Evolutionary conservation across 2,113 vertebrate genomes (phyloP).

Genomic region (Toxotes jaculatrix): DNA sequence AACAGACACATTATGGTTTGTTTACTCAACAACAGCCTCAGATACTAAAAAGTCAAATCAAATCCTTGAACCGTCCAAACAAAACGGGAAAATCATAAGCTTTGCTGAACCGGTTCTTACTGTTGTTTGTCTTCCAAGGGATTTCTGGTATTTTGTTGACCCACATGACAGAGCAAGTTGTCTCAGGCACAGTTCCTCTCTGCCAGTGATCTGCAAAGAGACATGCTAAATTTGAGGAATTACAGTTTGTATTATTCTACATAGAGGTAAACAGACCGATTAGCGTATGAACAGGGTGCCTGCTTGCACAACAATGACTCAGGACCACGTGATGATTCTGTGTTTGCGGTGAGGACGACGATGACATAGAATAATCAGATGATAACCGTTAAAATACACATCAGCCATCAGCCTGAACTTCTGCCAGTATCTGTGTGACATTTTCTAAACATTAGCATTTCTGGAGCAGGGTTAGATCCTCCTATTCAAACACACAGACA

Average conservation of each 20-base stretch:
- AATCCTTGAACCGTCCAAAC: neutral
- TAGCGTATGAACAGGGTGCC: neutral
- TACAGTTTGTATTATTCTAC: neutral
- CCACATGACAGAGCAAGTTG: neutral
- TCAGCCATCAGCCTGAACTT: too few species aligned
- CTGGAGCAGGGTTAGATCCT: neutral
- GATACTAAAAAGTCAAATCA: neutral
- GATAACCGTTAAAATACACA: neutral
- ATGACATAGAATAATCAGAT: neutral
- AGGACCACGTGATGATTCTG: slow-evolving; percentile 4
- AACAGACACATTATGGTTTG: neutral
- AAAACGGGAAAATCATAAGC: neutral
- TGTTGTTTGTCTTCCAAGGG: neutral
- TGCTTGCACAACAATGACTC: slow-evolving; percentile 2
- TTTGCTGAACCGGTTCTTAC: slow-evolving; percentile 10
- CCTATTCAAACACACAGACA: neutral
- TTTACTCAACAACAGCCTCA: slow-evolving; percentile 5
- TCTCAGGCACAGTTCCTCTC: neutral
- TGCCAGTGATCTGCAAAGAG: neutral
- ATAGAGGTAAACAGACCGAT: neutral
- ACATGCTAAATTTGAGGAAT: neutral
- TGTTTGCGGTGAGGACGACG: neutral
- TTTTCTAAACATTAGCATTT: too few species aligned
- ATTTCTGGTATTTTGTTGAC: neutral
- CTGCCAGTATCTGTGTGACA: too few species aligned